A percentile compares a stretch with the other conserved stretches of the same genome.
Evolutionary conservation across 2,888 invertebrate species (phyloP).

Genomic region (Resseliella maxima): DNA sequence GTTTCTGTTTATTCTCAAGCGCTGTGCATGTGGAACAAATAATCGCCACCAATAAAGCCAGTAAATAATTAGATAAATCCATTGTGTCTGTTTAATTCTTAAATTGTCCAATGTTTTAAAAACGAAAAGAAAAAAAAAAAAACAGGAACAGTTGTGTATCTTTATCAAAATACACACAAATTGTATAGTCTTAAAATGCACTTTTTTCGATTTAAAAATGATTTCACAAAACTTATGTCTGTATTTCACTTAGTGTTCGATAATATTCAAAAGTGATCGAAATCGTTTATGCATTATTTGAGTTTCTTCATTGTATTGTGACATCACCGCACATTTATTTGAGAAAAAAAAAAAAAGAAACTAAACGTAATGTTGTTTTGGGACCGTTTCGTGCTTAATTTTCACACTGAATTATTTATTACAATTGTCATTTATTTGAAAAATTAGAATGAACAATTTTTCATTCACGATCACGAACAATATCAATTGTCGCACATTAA

Average conservation of each 20-base stretch:
- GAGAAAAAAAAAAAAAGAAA: no score
- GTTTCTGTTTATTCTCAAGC: conserved; percentile 69
- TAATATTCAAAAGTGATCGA: no score
- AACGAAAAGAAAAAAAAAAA: no score
- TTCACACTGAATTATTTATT: conserved; percentile 51
- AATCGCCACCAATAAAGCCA: conserved; percentile 64
- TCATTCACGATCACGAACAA: conserved; percentile 1
- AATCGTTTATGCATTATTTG: no score
- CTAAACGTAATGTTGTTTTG: neutral
- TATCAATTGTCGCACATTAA: neutral
- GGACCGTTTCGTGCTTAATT: conserved; percentile 32
- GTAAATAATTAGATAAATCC: conserved; percentile 65
- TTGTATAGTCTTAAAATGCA: no score
- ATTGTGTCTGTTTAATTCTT: conserved; percentile 60
- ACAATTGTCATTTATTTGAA: neutral
- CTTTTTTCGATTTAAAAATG: no score
- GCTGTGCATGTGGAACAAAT: conserved; percentile 61
- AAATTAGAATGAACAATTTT: neutral
- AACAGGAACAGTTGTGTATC: no score
- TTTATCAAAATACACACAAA: no score
- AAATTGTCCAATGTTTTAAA: conserved; percentile 43
- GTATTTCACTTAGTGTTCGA: no score
- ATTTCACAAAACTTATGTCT: no score
- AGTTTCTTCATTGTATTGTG: no score
- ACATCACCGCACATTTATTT: no score